Percentiles rank a stretch among this genome's conserved stretches.
These are phyloP conservation scores for Neoarius graeffei DNA, from an alignment of 2,113 vertebrate genomes.

Conservation along the genomic window DNA sequence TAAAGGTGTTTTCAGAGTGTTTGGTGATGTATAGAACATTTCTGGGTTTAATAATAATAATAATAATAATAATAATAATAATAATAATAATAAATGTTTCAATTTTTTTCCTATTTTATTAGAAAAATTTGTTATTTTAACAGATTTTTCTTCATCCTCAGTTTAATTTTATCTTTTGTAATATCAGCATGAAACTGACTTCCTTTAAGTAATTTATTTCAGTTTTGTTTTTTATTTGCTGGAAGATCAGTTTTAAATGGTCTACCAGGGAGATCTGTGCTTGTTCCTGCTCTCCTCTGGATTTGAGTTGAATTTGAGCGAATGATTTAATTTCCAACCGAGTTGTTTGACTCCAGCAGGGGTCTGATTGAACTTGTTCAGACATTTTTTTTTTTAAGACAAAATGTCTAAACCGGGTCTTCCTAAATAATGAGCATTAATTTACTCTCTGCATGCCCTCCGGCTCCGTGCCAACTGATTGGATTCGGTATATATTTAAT, in stretches of 20 bases:
- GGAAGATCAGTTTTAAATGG: not conserved
- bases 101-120: not conserved
- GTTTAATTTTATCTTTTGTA: not conserved
- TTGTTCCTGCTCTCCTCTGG: constrained; percentile 10
- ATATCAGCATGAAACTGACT: not conserved
- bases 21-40: not conserved
- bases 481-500: constrained; percentile 13
- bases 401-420: constrained; percentile 45
- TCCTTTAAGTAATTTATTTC: not conserved
- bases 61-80: not conserved
- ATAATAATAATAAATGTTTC: too few relatives aligned
- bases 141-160: not conserved
- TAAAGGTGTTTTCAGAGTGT: not conserved
- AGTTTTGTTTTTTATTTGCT: not conserved
- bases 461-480: constrained; percentile 38
- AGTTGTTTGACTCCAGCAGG: constrained; percentile 24
- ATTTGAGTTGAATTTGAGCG: constrained; percentile 26
- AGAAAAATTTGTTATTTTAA: too few relatives aligned
- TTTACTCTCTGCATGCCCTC: constrained; percentile 37
- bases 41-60: not conserved
- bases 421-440: constrained; percentile 42
- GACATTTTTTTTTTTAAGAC: constrained; percentile 15
- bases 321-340: constrained; percentile 36
- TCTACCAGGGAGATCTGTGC: not conserved
- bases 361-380: constrained; percentile 52